These are phyloP conservation scores for Leucania comma DNA, from an alignment of 2,888 invertebrate genomes.

Conservation along the genomic window DNA sequence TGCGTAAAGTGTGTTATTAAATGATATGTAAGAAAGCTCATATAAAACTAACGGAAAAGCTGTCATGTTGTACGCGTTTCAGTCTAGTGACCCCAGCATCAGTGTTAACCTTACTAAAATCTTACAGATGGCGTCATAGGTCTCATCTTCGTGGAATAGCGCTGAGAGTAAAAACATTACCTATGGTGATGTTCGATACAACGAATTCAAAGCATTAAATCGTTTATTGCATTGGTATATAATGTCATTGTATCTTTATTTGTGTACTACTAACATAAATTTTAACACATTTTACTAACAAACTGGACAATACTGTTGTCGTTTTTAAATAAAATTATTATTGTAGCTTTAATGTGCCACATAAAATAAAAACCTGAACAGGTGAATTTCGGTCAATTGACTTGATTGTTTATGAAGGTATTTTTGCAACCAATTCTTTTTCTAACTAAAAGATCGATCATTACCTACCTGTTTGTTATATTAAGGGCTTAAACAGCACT, in stretches of 20 bases:
- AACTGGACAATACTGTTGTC: too few relatives aligned
- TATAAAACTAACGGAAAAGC: neutral
- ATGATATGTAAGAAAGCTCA: neutral
- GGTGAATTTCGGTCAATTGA: too few relatives aligned
- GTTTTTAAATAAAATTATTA: neutral
- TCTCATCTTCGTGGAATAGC: conserved; percentile 2
- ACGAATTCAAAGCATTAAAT: too few relatives aligned
- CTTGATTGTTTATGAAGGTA: too few relatives aligned
- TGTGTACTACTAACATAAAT: too few relatives aligned
- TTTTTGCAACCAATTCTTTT: too few relatives aligned
- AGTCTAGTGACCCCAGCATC: conserved; percentile 5
- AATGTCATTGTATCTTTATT: too few relatives aligned
- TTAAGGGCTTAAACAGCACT: too few relatives aligned
- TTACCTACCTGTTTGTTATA: too few relatives aligned
- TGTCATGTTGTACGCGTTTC: neutral
- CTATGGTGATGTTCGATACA: neutral
- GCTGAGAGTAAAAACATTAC: neutral
- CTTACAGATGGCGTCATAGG: conserved; percentile 54
- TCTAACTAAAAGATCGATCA: too few relatives aligned
- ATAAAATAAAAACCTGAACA: neutral
- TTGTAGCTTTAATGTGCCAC: neutral
- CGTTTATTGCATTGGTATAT: too few relatives aligned
- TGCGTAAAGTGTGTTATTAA: neutral
- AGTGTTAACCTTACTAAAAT: conserved; percentile 22
- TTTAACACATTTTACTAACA: too few relatives aligned